Conservation (phyloP, 2,888 invertebrate genomes). For the Brachypterus glaber region DNA sequence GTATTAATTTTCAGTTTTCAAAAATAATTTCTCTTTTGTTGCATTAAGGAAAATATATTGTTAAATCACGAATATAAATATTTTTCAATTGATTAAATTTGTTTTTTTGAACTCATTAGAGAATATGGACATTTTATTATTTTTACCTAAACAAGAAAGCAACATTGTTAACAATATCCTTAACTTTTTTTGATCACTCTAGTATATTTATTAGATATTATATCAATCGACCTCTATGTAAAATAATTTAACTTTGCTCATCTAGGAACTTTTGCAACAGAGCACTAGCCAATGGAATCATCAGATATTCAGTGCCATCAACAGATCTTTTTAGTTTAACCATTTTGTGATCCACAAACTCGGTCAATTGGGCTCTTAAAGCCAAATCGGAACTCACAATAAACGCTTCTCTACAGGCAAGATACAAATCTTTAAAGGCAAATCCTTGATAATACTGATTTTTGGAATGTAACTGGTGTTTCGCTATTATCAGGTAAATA, state of each 20-base stretch:
- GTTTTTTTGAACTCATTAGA: no score
- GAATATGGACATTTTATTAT: no score
- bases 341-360: conserved; percentile 92
- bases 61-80: no score
- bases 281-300: conserved; percentile 65
- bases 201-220: no score
- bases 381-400: conserved; percentile 89
- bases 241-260: conserved; percentile 38
- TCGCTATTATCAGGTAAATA: conserved; percentile 73
- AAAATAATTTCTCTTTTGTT: no score
- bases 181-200: no score
- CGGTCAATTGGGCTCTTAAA: conserved; percentile 82
- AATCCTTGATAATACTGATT: conserved; percentile 71
- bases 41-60: no score
- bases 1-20: no score
- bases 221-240: no score
- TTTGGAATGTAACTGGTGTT: conserved; percentile 68
- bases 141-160: no score
- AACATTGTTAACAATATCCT: no score
- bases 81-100: no score
- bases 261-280: conserved; percentile 72
- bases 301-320: conserved; percentile 74
- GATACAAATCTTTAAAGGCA: conserved; percentile 80
- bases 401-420: conserved; percentile 77
- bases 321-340: conserved; percentile 67